These are phyloP conservation scores for Porites rus DNA, from an alignment of 92 coral and sea anemone species.

Conservation along the genomic window DNA sequence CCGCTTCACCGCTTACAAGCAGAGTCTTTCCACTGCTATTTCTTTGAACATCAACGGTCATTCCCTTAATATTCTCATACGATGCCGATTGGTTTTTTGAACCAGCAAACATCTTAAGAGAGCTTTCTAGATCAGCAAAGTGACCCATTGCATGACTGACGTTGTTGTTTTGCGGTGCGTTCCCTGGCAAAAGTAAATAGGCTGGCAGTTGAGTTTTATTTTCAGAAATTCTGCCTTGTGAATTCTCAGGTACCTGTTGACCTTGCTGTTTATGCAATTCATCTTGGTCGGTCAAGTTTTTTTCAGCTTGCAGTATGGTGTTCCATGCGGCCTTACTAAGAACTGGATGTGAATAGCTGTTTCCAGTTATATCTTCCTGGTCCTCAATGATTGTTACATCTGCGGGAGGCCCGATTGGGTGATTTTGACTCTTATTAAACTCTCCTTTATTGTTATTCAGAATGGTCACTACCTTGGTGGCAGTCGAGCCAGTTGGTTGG, in stretches of 20 bases:
- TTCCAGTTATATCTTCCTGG: not conserved
- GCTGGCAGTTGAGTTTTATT: not conserved
- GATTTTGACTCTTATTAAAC: not conserved
- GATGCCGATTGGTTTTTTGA: not conserved
- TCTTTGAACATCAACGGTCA: not conserved
- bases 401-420: not conserved
- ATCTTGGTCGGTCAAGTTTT: constrained; percentile 4
- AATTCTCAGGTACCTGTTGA: not conserved
- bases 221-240: not conserved
- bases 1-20: constrained; percentile 23
- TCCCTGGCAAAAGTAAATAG: not conserved
- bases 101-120: not conserved
- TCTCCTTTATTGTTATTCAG: not conserved
- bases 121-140: constrained; percentile 3
- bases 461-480: not conserved
- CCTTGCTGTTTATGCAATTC: not conserved
- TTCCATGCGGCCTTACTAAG: constrained; percentile 18
- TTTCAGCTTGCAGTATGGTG: constrained; percentile 4
- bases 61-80: not conserved
- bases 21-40: not conserved
- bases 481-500: not conserved
- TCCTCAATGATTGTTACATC: constrained; percentile 35
- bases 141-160: not conserved
- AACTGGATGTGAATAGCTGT: not conserved
- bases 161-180: not conserved